phyloP scores from a whole-genome alignment of 1,140 invertebrate species.

The Pseudomyrmex concolor region DNA sequence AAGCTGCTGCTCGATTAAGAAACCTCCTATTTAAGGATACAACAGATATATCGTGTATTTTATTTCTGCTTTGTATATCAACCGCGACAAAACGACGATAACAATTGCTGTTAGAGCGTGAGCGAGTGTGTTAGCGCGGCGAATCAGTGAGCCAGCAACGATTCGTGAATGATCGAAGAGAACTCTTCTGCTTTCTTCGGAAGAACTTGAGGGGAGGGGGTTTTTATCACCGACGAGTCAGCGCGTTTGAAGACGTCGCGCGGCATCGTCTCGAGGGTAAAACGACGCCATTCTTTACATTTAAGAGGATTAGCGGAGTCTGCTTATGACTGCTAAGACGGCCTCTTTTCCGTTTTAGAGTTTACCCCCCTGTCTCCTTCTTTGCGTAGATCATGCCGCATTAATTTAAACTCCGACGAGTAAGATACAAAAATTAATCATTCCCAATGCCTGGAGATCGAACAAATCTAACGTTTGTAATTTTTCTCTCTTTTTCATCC shows the following conservation, averaged over 20 bases:
- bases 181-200: background rate
- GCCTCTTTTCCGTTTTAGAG: slow-evolving; percentile 1
- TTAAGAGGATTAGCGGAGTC: slow-evolving; percentile 69
- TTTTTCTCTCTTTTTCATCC: no score
- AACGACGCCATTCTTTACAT: slow-evolving; percentile 68
- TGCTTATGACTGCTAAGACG: slow-evolving; percentile 69
- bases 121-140: slow-evolving; percentile 26
- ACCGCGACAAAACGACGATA: background rate
- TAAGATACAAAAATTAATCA: slow-evolving; percentile 30
- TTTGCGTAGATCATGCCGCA: slow-evolving; percentile 29
- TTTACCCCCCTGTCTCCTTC: background rate
- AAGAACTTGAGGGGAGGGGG: slow-evolving; percentile 44
- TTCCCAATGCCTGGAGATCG: slow-evolving; percentile 11
- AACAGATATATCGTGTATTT: no score
- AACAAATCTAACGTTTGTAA: no score
- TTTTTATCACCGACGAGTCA: slow-evolving; percentile 68
- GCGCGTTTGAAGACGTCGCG: slow-evolving; percentile 66
- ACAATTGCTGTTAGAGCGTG: slow-evolving; percentile 28
- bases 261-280: slow-evolving; percentile 51
- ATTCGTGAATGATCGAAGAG: no score
- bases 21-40: background rate
- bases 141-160: slow-evolving; percentile 29
- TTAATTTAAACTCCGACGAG: slow-evolving; percentile 46
- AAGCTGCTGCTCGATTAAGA: background rate
- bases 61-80: no score